These are phyloP conservation scores for Rhincodon typus DNA, from an alignment of 2,797 vertebrate species.

Conservation along the genomic window DNA sequence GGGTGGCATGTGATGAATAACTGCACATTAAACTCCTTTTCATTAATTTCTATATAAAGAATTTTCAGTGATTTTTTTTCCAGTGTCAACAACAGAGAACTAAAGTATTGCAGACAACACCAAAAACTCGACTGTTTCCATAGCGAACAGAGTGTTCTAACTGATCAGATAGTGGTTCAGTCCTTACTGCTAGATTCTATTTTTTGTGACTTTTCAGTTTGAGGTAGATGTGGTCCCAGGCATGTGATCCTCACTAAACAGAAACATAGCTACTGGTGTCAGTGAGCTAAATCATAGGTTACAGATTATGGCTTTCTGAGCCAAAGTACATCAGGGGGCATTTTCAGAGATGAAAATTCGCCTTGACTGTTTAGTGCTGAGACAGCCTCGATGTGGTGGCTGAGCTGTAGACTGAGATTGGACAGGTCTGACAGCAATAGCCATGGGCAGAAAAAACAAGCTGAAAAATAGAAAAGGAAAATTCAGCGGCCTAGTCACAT, in stretches of 20 bases:
- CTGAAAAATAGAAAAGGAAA: slow-evolving; percentile 34
- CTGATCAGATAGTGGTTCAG: neutral
- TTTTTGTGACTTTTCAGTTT: slow-evolving; percentile 19
- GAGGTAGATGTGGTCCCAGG: slow-evolving; percentile 20
- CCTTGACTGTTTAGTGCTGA: neutral
- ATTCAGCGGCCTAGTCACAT: slow-evolving; percentile 58
- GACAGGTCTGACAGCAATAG: slow-evolving; percentile 56
- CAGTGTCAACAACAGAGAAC: neutral
- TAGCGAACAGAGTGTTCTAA: slow-evolving; percentile 4
- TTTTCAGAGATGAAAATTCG: slow-evolving; percentile 30
- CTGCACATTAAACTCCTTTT: slow-evolving; percentile 44
- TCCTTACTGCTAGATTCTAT: neutral
- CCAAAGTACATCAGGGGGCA: slow-evolving; percentile 35
- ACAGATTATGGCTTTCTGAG: slow-evolving; percentile 34
- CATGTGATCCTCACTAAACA: slow-evolving; percentile 18
- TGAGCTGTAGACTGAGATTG: slow-evolving; percentile 36
- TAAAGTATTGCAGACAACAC: neutral
- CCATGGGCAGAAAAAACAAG: slow-evolving; percentile 52
- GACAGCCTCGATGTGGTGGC: slow-evolving; percentile 28
- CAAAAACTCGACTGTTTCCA: slow-evolving; percentile 40
- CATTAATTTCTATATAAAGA: slow-evolving; percentile 48
- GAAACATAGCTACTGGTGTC: slow-evolving; percentile 40
- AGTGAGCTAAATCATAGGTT: slow-evolving; percentile 34
- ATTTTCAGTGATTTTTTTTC: neutral
- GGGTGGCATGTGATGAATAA: slow-evolving; percentile 62